Percentiles rank a stretch among this genome's conserved stretches.
Conservation (phyloP, 2,888 invertebrate genomes). For the Temnothorax unifasciatus region DNA sequence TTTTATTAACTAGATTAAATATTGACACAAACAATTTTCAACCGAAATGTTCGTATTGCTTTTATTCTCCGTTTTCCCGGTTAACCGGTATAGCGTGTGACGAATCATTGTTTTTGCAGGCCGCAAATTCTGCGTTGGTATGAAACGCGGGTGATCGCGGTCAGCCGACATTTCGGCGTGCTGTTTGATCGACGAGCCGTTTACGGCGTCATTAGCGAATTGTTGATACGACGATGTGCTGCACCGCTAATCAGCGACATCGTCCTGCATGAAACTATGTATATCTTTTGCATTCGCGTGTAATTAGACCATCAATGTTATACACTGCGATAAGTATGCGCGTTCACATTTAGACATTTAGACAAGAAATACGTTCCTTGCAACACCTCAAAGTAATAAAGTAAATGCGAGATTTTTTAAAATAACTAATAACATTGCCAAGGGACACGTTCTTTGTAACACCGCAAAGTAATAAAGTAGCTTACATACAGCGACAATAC, state of each 20-base stretch:
- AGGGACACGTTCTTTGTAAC: neutral
- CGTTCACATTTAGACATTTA: neutral
- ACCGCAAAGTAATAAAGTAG: neutral
- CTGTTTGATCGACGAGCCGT: constrained; percentile 50
- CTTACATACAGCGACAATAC: neutral
- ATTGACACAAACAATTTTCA: constrained; percentile 21
- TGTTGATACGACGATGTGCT: constrained; percentile 31
- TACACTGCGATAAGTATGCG: neutral
- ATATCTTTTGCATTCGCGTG: neutral
- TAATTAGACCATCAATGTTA: constrained; percentile 23
- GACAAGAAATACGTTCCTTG: neutral
- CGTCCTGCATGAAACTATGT: constrained; percentile 15
- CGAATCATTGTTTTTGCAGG: constrained; percentile 42
- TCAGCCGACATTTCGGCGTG: constrained; percentile 38
- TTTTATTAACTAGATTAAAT: constrained; percentile 31
- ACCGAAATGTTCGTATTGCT: neutral
- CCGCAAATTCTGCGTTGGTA: constrained; percentile 15
- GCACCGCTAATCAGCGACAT: constrained; percentile 43
- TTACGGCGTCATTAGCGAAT: constrained; percentile 49
- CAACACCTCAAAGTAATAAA: neutral
- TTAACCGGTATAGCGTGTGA: neutral
- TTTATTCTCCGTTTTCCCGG: neutral
- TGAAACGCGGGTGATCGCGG: constrained; percentile 34
- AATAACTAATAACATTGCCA: neutral
- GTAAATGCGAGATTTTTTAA: neutral